Conservation (phyloP, 2,888 invertebrate genomes). For the Acrocera orbiculus region DNA sequence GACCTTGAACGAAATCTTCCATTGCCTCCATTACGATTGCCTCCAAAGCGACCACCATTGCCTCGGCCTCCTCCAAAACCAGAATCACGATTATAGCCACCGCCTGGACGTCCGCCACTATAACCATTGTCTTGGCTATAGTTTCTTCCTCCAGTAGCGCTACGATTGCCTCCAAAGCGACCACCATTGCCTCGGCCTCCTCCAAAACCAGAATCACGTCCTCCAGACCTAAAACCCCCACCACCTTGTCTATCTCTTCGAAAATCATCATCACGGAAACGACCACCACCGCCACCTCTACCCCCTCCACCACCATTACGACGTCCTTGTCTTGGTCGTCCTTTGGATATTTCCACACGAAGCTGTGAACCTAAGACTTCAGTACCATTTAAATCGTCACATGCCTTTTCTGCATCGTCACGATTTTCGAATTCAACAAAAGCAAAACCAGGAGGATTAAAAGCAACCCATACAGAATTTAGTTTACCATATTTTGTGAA, state of each 20-base stretch:
- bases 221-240: conserved; percentile 27
- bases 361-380: conserved; percentile 75
- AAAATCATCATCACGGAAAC: conserved; percentile 28
- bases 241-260: conserved; percentile 33
- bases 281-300: conserved; percentile 33
- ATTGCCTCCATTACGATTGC: conserved; percentile 4
- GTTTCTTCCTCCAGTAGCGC: conserved; percentile 15
- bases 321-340: conserved; percentile 53
- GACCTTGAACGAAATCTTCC: conserved; percentile 27
- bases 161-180: conserved; percentile 30
- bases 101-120: conserved; percentile 17
- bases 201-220: conserved; percentile 24
- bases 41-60: conserved; percentile 16
- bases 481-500: conserved; percentile 85
- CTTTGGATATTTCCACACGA: conserved; percentile 73
- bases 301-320: conserved; percentile 34
- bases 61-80: conserved; percentile 29
- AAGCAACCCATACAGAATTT: conserved; percentile 80
- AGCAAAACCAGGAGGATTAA: conserved; percentile 87
- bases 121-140: conserved; percentile 8
- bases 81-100: conserved; percentile 23
- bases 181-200: conserved; percentile 29
- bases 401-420: conserved; percentile 78
- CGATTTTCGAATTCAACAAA: conserved; percentile 83
- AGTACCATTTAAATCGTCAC: conserved; percentile 65